A percentile compares a stretch with the other conserved stretches of the same genome.
Conservation (phyloP, 1,140 invertebrate species). For the Cataglyphis hispanica region DNA sequence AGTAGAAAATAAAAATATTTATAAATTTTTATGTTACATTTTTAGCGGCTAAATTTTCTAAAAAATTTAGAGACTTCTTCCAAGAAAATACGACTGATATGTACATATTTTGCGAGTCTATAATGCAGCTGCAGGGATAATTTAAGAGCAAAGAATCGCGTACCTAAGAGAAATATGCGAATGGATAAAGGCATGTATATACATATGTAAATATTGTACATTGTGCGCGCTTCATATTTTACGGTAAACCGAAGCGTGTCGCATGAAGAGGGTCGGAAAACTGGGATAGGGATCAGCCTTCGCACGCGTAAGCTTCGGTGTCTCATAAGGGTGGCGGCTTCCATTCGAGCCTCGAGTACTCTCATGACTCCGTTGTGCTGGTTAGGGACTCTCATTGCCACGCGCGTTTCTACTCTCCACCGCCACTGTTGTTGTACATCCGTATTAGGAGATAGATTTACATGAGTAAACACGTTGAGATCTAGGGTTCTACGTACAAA, state of each 20-base stretch:
- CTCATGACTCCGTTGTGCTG: constrained; percentile 50
- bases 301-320: constrained; percentile 21
- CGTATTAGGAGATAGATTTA: constrained; percentile 76
- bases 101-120: constrained; percentile 71
- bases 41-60: no score
- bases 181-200: constrained; percentile 73
- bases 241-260: constrained; percentile 77
- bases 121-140: constrained; percentile 75
- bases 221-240: constrained; percentile 68
- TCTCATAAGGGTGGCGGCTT: constrained; percentile 26
- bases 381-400: constrained; percentile 58
- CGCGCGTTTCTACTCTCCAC: constrained; percentile 34
- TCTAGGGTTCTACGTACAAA: constrained; percentile 70
- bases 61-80: background rate
- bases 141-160: constrained; percentile 70
- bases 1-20: no score
- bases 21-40: no score
- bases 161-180: constrained; percentile 77
- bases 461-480: constrained; percentile 74
- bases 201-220: constrained; percentile 16
- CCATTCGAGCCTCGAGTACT: constrained; percentile 39
- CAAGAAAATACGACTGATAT: constrained; percentile 52
- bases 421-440: constrained; percentile 45
- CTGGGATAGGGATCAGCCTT: constrained; percentile 30
- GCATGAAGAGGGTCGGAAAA: constrained; percentile 65